Evolutionary conservation across 1,140 invertebrate genomes (phyloP).

Genomic region (Spodoptera litura): DNA sequence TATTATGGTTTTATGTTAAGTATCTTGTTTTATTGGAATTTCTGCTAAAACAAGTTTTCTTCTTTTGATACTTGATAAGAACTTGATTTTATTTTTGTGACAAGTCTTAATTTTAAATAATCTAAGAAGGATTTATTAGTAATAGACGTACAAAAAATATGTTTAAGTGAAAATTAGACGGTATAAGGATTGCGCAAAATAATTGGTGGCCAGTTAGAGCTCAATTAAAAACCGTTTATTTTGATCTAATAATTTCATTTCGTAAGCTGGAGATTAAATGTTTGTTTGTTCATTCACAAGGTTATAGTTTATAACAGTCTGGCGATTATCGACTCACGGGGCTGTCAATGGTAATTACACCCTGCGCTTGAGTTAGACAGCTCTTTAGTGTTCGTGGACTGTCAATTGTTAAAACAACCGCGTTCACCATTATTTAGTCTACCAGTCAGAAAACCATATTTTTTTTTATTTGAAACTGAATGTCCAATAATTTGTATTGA

Average conservation of each 20-base stretch:
- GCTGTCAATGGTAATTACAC: conserved; percentile 35
- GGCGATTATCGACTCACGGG: conserved; percentile 28
- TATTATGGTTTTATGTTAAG: conserved; percentile 44
- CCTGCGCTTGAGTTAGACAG: conserved; percentile 3
- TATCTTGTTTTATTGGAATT: conserved; percentile 41
- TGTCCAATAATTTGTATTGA: too few species aligned
- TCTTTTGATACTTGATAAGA: neutral
- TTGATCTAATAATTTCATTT: conserved; percentile 43
- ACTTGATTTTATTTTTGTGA: conserved; percentile 16
- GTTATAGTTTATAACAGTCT: conserved; percentile 24
- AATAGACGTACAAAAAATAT: conserved; percentile 4
- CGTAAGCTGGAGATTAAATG: conserved; percentile 29
- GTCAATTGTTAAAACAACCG: neutral
- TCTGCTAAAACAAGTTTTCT: conserved; percentile 31
- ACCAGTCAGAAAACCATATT: too few species aligned
- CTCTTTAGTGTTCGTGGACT: conserved; percentile 1
- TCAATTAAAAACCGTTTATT: conserved; percentile 49
- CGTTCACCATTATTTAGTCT: too few species aligned
- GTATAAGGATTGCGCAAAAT: conserved; percentile 9
- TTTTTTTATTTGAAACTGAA: too few species aligned
- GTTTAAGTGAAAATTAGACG: neutral
- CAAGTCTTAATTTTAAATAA: neutral
- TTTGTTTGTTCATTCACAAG: conserved; percentile 39
- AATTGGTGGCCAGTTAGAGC: neutral
- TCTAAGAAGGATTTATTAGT: neutral